Conservation (phyloP, 2,113 vertebrate species). For the Coreoperca whiteheadi region DNA sequence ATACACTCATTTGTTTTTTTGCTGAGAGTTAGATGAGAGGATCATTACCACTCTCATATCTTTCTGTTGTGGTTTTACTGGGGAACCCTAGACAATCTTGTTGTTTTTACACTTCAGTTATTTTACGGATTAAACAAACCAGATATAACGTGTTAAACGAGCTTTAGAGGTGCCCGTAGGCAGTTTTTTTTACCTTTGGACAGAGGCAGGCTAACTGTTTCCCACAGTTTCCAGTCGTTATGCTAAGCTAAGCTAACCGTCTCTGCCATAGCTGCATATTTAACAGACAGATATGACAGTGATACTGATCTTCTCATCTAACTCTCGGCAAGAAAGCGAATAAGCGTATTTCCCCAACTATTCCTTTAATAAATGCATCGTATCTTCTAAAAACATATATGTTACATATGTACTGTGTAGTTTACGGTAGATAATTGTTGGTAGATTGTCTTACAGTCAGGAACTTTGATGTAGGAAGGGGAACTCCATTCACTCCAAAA, state of each 20-base stretch:
- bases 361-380: background rate
- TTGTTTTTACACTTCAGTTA: too few relatives aligned
- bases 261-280: background rate
- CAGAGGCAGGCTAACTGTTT: background rate
- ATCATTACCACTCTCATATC: background rate
- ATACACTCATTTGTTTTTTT: background rate
- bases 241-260: background rate
- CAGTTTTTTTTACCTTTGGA: background rate
- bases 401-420: background rate
- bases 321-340: too few relatives aligned
- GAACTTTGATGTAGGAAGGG: slow-evolving; percentile 73
- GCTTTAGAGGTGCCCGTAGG: background rate
- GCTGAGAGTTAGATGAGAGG: too few relatives aligned
- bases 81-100: too few relatives aligned
- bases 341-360: background rate
- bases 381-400: background rate
- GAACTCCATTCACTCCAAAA: slow-evolving; percentile 88
- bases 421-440: background rate
- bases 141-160: too few relatives aligned
- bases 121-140: too few relatives aligned
- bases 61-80: background rate
- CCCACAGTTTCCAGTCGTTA: background rate
- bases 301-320: too few relatives aligned
- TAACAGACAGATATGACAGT: too few relatives aligned
- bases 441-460: slow-evolving; percentile 80